Evolutionary conservation across 2,113 vertebrate genomes (phyloP), one percentile per base, ranked within the genome.

Genomic region (Brachyhypopomus gauderio): DNA sequence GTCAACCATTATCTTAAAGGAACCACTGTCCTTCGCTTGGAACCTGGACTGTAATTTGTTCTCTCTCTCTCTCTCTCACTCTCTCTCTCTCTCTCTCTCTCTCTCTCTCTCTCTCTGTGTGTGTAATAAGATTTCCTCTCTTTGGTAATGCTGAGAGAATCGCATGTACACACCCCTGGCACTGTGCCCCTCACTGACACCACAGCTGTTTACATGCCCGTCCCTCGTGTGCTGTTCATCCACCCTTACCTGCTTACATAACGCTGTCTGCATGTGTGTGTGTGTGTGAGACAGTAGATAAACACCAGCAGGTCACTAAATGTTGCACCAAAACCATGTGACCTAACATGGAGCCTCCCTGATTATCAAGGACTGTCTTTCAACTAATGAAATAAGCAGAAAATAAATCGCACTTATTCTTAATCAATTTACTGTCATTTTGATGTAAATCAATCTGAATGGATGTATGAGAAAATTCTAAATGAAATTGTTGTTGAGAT

Each of bases 151-250:
- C 81, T 76, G 78, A 73, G 83, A 86, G 72, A 78, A 45, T 79
- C 84, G 73, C 72, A 77, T 73, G 62, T 45, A 74, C 55, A 77
- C 38, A 78, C 69, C 74, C 59, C 58, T 89, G 82, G 88, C 87
- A 88, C 75, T 75, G 77, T 78, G 78, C 78, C 75, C 83, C 77
- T 81, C 72, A 70, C 86, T 87, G 91, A 90, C 85, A 90, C 78
- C 88, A 88, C 88, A 91, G 88, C 89, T 91, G 91, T 92, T 92
- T 90, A 90, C 89, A 91, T 84, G 86, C 86, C 78, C 82, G 82
- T 69, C 83, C 64, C 73, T 83, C 77, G 75, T 86, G 78, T 73
- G 85, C 67, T 84, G 72, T 81, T 85, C 77, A 88, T 78, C 77
- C 85, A 79, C 77, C 55, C 84, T 77, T 73, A 72, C 38, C 59